Conservation (phyloP, 2,888 invertebrate species). For the Smittia sp. region DNA sequence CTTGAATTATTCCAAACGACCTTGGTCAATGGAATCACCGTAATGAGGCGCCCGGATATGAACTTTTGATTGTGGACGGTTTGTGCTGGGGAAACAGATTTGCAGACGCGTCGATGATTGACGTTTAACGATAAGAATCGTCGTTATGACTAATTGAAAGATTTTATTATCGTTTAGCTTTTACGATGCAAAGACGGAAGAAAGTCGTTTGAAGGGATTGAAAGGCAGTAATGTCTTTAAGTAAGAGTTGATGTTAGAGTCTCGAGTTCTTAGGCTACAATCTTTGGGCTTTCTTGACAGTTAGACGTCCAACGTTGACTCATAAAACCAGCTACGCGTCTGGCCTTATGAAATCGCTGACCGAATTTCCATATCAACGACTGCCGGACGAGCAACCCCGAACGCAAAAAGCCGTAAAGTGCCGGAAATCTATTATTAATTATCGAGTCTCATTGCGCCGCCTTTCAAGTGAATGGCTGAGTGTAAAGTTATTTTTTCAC, state of each 20-base stretch:
- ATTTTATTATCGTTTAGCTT: too few species aligned
- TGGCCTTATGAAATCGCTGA: too few species aligned
- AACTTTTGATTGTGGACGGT: not conserved
- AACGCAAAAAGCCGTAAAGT: slow-evolving; percentile 17
- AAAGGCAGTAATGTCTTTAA: too few species aligned
- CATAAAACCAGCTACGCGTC: too few species aligned
- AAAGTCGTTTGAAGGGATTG: too few species aligned
- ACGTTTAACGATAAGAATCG: too few species aligned
- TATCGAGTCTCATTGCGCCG: slow-evolving; percentile 26
- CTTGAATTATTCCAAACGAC: not conserved
- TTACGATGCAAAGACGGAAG: too few species aligned
- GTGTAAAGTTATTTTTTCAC: slow-evolving; percentile 9
- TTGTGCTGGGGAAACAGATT: not conserved
- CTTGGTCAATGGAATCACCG: slow-evolving; percentile 17
- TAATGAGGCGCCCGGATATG: not conserved
- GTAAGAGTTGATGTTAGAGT: too few species aligned
- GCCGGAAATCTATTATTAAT: slow-evolving; percentile 39
- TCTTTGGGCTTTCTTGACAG: too few species aligned
- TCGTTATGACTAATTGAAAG: too few species aligned
- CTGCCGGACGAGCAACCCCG: not conserved
- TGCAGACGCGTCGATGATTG: not conserved
- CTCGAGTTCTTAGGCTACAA: too few species aligned
- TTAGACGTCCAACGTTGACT: too few species aligned
- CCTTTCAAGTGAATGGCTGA: slow-evolving; percentile 9
- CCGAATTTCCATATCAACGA: not conserved